phyloP scores from a whole-genome alignment of 2,113 vertebrate species.

The Myxocyprinus asiaticus region DNA sequence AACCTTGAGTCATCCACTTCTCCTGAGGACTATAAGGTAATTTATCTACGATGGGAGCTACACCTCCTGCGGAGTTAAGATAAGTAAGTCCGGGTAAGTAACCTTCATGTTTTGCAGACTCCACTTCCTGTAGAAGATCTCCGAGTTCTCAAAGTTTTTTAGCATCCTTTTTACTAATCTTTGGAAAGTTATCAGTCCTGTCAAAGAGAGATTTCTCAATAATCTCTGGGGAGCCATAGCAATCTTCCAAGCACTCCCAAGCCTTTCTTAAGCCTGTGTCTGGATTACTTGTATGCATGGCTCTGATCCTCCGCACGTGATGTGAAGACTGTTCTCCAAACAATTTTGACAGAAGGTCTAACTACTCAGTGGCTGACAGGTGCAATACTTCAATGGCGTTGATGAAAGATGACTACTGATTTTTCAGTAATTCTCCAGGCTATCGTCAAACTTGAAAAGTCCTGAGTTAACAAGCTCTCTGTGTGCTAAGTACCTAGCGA shows the following conservation, averaged over 20 bases:
- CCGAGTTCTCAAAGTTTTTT: background rate
- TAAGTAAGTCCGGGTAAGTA: background rate
- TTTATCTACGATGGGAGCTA: background rate
- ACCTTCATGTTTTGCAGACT: background rate
- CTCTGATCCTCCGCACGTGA: conserved; percentile 1
- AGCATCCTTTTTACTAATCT: background rate
- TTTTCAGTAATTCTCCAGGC: conserved; percentile 11
- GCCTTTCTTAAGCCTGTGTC: background rate
- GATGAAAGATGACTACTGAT: conserved; percentile 3
- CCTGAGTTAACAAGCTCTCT: conserved; percentile 10
- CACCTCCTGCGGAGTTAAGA: background rate
- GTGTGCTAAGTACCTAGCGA: background rate
- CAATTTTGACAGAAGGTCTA: background rate
- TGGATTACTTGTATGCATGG: background rate
- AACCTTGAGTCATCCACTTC: background rate
- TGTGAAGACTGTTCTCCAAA: conserved; percentile 1
- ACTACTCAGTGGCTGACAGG: background rate
- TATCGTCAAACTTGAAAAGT: conserved; percentile 1
- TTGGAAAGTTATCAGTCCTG: background rate
- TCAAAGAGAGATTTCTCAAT: background rate
- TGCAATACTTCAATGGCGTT: background rate
- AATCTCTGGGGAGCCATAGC: conserved; percentile 3
- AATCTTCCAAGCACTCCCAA: background rate
- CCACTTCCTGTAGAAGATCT: background rate
- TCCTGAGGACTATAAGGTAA: background rate